A percentile compares a stretch with the other conserved stretches of the same genome.
Conservation (phyloP, 2,797 vertebrate species). For the Macropodus opercularis region DNA sequence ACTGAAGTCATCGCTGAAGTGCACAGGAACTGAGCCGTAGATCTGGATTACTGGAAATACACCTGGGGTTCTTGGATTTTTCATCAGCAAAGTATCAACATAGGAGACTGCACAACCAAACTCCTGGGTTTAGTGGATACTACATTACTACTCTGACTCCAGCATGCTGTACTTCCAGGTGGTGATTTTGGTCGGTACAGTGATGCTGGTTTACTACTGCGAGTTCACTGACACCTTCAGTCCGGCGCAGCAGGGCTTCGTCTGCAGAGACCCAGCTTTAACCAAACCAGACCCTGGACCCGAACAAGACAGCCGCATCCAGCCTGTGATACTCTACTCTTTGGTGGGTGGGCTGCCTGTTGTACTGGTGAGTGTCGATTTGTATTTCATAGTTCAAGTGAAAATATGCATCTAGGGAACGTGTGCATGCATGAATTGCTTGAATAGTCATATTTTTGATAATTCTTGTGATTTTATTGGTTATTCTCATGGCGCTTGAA, state of each 20-base stretch:
- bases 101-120: not conserved
- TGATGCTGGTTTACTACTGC: slow-evolving; percentile 94
- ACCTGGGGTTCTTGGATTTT: not conserved
- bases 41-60: not conserved
- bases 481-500: no score
- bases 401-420: no score
- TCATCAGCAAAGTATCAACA: not conserved
- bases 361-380: slow-evolving; percentile 87
- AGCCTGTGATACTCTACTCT: slow-evolving; percentile 88
- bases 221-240: slow-evolving; percentile 94
- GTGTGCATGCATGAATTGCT: no score
- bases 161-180: slow-evolving; percentile 86
- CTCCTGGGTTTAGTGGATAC: not conserved
- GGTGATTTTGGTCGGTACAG: slow-evolving; percentile 90
- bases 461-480: no score
- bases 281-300: slow-evolving; percentile 90
- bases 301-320: slow-evolving; percentile 87
- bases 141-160: not conserved
- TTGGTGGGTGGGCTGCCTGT: slow-evolving; percentile 89
- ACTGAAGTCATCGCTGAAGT: not conserved
- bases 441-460: no score
- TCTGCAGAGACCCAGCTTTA: slow-evolving; percentile 88
- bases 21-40: not conserved
- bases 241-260: slow-evolving; percentile 90
- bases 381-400: no score